Conservation (phyloP, 92 coral and sea anemone genomes). For the Zoanthus solanderi region DNA sequence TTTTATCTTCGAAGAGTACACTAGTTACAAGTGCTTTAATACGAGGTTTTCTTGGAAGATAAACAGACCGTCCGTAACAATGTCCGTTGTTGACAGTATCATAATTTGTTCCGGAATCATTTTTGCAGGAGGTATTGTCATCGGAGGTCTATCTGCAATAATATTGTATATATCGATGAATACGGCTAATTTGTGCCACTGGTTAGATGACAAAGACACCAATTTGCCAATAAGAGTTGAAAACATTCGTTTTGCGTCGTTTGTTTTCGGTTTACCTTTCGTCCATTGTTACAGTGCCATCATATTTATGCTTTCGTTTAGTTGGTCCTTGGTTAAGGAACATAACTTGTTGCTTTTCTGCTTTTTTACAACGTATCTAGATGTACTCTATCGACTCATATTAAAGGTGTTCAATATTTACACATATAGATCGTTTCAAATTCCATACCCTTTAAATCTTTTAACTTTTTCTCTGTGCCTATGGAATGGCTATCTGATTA, state of each 20-base stretch:
- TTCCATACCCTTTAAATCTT: slow-evolving; percentile 43
- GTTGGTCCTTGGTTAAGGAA: slow-evolving; percentile 55
- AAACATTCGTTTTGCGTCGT: slow-evolving; percentile 50
- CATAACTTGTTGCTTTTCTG: slow-evolving; percentile 43
- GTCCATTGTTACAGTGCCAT: slow-evolving; percentile 48
- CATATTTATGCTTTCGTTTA: slow-evolving; percentile 38
- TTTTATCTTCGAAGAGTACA: background rate
- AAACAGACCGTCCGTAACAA: background rate
- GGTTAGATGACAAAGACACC: slow-evolving; percentile 13
- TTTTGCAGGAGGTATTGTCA: background rate
- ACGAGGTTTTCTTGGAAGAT: background rate
- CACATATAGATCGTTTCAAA: slow-evolving; percentile 39
- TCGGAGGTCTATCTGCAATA: background rate
- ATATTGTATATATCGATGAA: background rate
- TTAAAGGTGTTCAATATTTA: slow-evolving; percentile 32
- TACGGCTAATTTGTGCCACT: slow-evolving; percentile 45
- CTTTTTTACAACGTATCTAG: slow-evolving; percentile 32
- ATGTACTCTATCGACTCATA: slow-evolving; percentile 38
- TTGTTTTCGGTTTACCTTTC: slow-evolving; percentile 33
- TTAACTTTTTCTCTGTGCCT: slow-evolving; percentile 19
- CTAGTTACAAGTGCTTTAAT: background rate
- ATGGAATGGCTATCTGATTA: slow-evolving; percentile 31
- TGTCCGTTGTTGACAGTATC: background rate
- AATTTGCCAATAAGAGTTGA: slow-evolving; percentile 20
- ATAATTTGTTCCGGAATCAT: background rate